A percentile compares a stretch with the other conserved stretches of the same genome.
These are phyloP conservation scores for Galbula dea DNA, from an alignment of 2,113 vertebrate species.

Conservation along the genomic window DNA sequence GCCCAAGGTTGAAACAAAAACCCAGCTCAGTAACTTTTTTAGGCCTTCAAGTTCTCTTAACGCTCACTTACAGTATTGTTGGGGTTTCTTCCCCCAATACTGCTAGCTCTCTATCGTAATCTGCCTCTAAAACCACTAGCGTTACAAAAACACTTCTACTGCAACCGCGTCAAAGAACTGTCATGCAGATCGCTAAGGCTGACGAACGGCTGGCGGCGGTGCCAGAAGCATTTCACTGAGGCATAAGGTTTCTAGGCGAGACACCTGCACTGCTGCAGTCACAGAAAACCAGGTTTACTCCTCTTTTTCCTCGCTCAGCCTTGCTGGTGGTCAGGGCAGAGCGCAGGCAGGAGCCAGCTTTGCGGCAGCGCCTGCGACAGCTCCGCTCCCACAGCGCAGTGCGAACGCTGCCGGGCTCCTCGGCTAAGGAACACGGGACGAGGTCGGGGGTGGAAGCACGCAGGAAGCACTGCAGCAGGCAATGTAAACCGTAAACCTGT, in stretches of 20 bases:
- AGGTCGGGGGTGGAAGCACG: accelerated
- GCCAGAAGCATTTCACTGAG: accelerated
- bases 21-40: not conserved
- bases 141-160: accelerated
- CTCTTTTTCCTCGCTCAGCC: not conserved
- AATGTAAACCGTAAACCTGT: accelerated
- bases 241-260: accelerated
- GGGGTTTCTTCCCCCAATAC: accelerated
- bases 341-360: accelerated
- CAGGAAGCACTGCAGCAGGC: not conserved
- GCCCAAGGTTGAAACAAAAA: not conserved
- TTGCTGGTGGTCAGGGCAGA: accelerated
- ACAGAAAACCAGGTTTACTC: accelerated
- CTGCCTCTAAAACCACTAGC: not conserved
- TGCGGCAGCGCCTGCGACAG: not conserved
- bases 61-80: no score
- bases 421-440: accelerated
- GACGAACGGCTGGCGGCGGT: accelerated
- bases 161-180: accelerated
- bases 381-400: not conserved
- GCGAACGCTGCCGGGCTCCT: accelerated
- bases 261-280: not conserved
- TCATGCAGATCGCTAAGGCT: accelerated
- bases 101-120: accelerated
- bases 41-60: not conserved